phyloP scores from a whole-genome alignment of 2,113 vertebrate genomes.

The Anoura caudifer region DNA sequence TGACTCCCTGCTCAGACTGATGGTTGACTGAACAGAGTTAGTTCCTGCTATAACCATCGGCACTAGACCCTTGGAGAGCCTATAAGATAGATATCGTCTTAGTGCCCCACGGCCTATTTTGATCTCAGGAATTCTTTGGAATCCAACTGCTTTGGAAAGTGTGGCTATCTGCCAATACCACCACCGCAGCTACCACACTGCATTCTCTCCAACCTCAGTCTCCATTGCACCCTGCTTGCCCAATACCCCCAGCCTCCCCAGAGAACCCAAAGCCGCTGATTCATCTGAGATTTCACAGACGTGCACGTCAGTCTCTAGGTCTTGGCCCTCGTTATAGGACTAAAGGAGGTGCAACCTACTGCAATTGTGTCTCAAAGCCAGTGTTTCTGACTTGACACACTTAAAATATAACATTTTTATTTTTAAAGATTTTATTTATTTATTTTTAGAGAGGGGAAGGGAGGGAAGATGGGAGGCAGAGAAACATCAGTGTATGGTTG shows the following conservation, averaged over 20 bases:
- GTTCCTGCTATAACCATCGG: not conserved
- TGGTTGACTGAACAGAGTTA: not conserved
- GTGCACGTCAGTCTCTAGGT: not conserved
- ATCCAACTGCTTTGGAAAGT: not conserved
- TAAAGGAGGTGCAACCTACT: conserved; percentile 11
- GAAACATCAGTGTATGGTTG: too few relatives aligned
- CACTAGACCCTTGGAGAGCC: not conserved
- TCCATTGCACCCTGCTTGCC: not conserved
- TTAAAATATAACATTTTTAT: conserved; percentile 18
- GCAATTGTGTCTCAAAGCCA: conserved; percentile 35
- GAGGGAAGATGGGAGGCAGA: too few relatives aligned
- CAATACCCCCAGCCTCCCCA: not conserved
- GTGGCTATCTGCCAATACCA: not conserved
- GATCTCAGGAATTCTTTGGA: conserved; percentile 8
- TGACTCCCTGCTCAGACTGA: not conserved
- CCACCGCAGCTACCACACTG: not conserved
- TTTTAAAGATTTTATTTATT: too few relatives aligned
- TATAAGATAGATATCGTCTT: conserved; percentile 40
- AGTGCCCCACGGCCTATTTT: not conserved
- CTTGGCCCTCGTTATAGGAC: conserved; percentile 32
- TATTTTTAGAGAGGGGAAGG: too few relatives aligned
- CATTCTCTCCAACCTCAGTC: not conserved
- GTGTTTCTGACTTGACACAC: conserved; percentile 7
- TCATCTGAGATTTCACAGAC: not conserved
- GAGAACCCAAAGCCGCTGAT: not conserved